A percentile compares a stretch with the other conserved stretches of the same genome.
Conservation (phyloP, 2,888 invertebrate genomes). For the Meta bourneti region DNA sequence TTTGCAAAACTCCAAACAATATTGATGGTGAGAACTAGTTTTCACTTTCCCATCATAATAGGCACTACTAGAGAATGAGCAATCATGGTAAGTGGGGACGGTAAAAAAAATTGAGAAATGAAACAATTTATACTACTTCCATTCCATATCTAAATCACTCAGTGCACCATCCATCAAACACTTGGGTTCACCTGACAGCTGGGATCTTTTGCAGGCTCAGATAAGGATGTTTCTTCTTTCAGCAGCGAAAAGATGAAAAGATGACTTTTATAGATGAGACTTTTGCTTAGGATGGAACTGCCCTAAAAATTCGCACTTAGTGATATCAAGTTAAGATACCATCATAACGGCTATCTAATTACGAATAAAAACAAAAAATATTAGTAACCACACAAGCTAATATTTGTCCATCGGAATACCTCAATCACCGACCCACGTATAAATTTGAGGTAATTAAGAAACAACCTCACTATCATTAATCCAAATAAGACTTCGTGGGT, state of each 20-base stretch:
- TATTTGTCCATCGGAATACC: too few relatives aligned
- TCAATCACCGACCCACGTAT: too few relatives aligned
- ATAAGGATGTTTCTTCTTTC: slow-evolving; percentile 20
- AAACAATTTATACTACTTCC: slow-evolving; percentile 24
- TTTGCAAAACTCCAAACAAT: too few relatives aligned
- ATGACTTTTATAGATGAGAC: background rate
- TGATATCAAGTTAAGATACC: too few relatives aligned
- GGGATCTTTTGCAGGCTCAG: slow-evolving; percentile 35
- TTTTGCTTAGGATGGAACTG: background rate
- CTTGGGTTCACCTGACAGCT: slow-evolving; percentile 39
- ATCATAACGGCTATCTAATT: too few relatives aligned
- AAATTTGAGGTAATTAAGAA: too few relatives aligned
- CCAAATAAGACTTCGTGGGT: too few relatives aligned
- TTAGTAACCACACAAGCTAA: too few relatives aligned
- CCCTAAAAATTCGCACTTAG: too few relatives aligned
- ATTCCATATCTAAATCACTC: slow-evolving; percentile 56
- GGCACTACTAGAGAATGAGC: slow-evolving; percentile 1
- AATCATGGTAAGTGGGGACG: slow-evolving; percentile 34
- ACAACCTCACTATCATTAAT: too few relatives aligned
- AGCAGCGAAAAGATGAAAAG: background rate
- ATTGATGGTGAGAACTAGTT: too few relatives aligned
- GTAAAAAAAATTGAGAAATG: background rate
- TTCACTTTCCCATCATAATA: background rate
- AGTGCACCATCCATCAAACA: slow-evolving; percentile 43
- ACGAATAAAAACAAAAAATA: too few relatives aligned